A percentile compares a stretch with the other conserved stretches of the same genome.
phyloP scores from a whole-genome alignment of 2,797 vertebrate genomes.

The Rhinogobio ventralis region DNA sequence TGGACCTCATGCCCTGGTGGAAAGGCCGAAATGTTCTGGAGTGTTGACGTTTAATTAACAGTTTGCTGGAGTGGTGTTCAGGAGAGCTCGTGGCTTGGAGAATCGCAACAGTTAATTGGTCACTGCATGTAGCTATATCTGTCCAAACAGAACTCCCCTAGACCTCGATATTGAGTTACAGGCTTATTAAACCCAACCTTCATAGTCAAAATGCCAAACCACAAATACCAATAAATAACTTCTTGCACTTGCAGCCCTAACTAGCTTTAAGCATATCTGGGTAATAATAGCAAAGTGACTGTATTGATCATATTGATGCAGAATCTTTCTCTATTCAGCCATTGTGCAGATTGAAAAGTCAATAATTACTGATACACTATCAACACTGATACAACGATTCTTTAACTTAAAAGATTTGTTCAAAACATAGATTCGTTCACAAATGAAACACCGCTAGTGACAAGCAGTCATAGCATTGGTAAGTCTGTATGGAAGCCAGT shows the following conservation, averaged over 20 bases:
- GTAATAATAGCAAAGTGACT: not conserved
- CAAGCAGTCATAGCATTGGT: not conserved
- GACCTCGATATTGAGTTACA: constrained; percentile 48
- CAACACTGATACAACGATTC: not conserved
- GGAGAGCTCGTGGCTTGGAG: constrained; percentile 43
- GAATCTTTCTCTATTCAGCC: not conserved
- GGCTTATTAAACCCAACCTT: constrained; percentile 55
- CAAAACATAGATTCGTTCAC: not conserved
- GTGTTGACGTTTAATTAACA: constrained; percentile 50
- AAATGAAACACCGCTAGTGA: not conserved
- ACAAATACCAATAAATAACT: constrained; percentile 37
- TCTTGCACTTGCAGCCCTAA: constrained; percentile 16
- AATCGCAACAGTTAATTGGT: constrained; percentile 54
- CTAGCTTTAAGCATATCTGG: constrained; percentile 33
- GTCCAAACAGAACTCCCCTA: constrained; percentile 43
- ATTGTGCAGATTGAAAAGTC: not conserved
- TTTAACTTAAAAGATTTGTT: not conserved
- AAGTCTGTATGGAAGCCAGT: not conserved
- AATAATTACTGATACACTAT: not conserved
- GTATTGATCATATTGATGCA: not conserved
- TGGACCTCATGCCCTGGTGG: constrained; percentile 5
- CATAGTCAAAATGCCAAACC: constrained; percentile 36
- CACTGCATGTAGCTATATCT: constrained; percentile 16
- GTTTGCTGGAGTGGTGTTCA: constrained; percentile 26
- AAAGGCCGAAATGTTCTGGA: constrained; percentile 32